Evolutionary conservation across 2,113 vertebrate genomes (phyloP).

Genomic region (Tylochromis polylepis): DNA sequence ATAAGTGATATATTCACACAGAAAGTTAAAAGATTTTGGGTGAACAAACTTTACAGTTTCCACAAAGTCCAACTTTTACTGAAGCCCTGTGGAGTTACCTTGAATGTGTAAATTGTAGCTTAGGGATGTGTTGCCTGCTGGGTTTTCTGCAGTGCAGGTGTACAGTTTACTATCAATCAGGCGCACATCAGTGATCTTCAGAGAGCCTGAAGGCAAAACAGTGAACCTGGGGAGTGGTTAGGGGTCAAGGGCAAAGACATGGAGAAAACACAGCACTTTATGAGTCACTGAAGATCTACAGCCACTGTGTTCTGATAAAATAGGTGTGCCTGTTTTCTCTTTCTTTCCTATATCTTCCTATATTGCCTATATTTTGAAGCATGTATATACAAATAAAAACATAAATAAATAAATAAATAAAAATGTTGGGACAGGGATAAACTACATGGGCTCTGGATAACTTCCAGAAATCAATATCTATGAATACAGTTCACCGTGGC

Average conservation of each 20-base stretch:
- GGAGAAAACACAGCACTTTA: constrained; percentile 15
- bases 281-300: constrained; percentile 22
- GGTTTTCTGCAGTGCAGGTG: constrained; percentile 80
- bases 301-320: neutral
- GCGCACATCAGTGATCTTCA: constrained; percentile 76
- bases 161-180: constrained; percentile 79
- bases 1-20: neutral
- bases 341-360: neutral
- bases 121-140: constrained; percentile 74
- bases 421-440: neutral
- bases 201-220: constrained; percentile 80
- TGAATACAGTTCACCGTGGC: no score
- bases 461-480: no score
- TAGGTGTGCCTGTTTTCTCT: neutral
- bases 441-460: no score
- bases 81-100: constrained; percentile 65
- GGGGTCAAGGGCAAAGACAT: constrained; percentile 29
- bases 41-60: neutral
- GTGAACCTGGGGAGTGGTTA: constrained; percentile 69
- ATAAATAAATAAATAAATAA: no score
- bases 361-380: neutral
- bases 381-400: neutral
- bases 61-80: neutral
- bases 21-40: neutral
- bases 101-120: constrained; percentile 80